Evolutionary conservation across 2,797 vertebrate genomes (phyloP), one percentile per base, ranked within the genome.

Genomic region (Argentina silus): DNA sequence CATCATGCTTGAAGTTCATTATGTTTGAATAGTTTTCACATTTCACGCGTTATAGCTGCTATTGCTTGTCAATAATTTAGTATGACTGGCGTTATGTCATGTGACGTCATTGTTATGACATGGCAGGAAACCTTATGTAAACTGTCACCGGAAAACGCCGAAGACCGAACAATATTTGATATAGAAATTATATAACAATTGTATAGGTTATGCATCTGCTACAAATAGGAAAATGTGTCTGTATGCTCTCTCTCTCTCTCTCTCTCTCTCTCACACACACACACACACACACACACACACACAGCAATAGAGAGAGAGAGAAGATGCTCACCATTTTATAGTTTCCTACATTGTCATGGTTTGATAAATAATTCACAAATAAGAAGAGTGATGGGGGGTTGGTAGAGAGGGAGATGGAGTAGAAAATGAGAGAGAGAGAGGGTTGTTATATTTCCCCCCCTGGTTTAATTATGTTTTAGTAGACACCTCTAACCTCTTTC

Each of bases 51-150:
- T 63, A 19, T 43, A 63, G 17, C 0, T 2, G 19, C 3, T 3
- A 11, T 56, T 56, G 17, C 59, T 27, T 43, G 66, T 67, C 23
- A 66, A 74, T 27, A 3, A 10, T 14, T 8, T 42, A 43, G 61
- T 44, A 4, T 21, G 36, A 50, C 15, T 60, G 70, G 66, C 76
- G n/a, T 66, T 6, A n/a, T 21, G 75, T 66, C 64, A 51, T 60
- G 70, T 88, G 82, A 81, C 71, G 76, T 84, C 81, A 85, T 69
- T 78, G 62, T 75, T n/a, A 50, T 87, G 88, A 86, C 81, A 55
- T 76, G 79, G 62, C 76, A 79, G 76, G 65, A 78, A 68, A 76
- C 77, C 79, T 88, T 85, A 85, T 70, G 77, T 80, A 87, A 89
- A 85, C 79, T 68, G 75, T 83, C 83, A 81, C 65, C 15, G 70